Percentiles rank a stretch among this genome's conserved stretches.
phyloP scores from a whole-genome alignment of 2,888 invertebrate species.

The Acanthosepion lycidas region DNA sequence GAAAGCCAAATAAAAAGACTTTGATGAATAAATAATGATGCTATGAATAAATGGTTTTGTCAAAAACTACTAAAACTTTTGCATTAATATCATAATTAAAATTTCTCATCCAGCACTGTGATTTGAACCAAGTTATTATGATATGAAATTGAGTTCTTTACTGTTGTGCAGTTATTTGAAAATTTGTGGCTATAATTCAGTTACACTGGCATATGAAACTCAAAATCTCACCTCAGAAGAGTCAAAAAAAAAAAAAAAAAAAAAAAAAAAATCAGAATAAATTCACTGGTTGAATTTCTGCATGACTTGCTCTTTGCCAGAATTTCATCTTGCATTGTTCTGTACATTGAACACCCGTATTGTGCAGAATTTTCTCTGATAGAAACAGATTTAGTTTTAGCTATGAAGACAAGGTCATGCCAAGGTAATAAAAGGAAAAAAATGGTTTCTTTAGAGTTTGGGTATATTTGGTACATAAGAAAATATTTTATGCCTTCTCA shows the following conservation, averaged over 20 bases:
- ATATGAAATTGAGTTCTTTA: not conserved
- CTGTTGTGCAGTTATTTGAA: not conserved
- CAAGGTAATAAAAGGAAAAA: not conserved
- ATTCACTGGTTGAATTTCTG: not conserved
- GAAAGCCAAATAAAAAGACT: too few relatives aligned
- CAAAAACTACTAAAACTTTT: too few relatives aligned
- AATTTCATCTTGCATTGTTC: conserved; percentile 9
- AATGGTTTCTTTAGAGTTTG: not conserved
- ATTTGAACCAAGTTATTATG: not conserved
- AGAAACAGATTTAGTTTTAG: not conserved
- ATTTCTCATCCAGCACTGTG: not conserved
- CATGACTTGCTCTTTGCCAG: not conserved
- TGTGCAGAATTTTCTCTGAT: not conserved
- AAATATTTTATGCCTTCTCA: not conserved
- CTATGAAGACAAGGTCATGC: not conserved
- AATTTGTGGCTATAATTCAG: not conserved
- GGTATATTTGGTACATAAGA: conserved; percentile 4
- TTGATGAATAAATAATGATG: too few relatives aligned
- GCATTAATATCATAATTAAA: not conserved
- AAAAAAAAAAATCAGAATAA: not conserved
- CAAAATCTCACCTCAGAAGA: not conserved
- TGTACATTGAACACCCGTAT: not conserved
- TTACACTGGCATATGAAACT: not conserved
- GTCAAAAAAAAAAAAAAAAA: not conserved
- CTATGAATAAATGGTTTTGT: too few relatives aligned